Base-by-base conservation (phyloP, 2,113 vertebrate genomes). In the Callionymus lyra region DNA sequence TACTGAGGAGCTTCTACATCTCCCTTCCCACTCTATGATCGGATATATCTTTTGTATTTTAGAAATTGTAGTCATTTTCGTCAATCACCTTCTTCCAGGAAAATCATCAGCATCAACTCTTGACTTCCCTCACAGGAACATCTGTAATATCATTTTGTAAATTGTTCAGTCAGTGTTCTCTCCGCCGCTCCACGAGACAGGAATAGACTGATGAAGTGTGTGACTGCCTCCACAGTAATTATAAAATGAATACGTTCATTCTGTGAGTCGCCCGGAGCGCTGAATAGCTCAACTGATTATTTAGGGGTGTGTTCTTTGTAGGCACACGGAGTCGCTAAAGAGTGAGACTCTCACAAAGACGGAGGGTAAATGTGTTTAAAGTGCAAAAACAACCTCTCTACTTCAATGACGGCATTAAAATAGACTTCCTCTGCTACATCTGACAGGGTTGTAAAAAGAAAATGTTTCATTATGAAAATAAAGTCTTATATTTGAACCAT, bases 211-310 rank as follows among this genome's bases (percentile, higher is more conserved):
- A 75, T 68, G 46, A 65, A 75, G 65, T 70, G 74, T 73, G 74
- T 55, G 68, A 70, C 55, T 70, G 68, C 67, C 70, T 79, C 71
- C 70, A 67, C 74, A 62, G 56, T 77, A 79, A 79, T 82, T 79
- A 75, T 41, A 48, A 69, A 68, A 76, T 77, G 75, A 80, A 80
- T 82, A 67, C 15, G 8, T 73, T 70, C 62, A 74, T 76, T 83
- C 52, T 66, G 56, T 63, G 59, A 34, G 53, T 60, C 62, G 68
- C 75, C 77, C 48, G 1, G 38, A 74, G 60, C 65, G 13, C 41
- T 72, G 78, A 81, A 75, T 77, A 80, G 70, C 60, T 65, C 58
- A 56, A 36, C 64, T 80, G 76, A 79, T 81, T 78, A 76, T 75
- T 72, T 54, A 70, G 66, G 69, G 65, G 53, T 49, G 61, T 47